Base-by-base conservation (phyloP, 2,888 invertebrate genomes). In the Tenthredo livida region DNA sequence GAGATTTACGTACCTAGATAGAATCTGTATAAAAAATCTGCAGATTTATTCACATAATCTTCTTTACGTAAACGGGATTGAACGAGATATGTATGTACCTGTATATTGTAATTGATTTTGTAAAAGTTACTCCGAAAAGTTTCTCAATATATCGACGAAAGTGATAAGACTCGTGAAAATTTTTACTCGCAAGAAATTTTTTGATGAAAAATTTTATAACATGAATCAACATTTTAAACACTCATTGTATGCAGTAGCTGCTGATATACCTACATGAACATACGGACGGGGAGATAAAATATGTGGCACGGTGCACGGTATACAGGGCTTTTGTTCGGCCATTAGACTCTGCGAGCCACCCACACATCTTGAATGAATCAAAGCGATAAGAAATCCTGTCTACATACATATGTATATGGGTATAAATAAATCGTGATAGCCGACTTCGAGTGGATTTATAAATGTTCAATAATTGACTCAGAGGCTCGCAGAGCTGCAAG, bases 321-420 rank as follows among this genome's bases (percentile, higher is more conserved):
- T 54, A 61, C 61, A 37, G 80, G 65, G 80, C 80, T 80, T 77
- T 65, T 65, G 80, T 61, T 61, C 58, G 61, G 80, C 80, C 80
- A 80, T 80, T 80, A 80, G 80, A 80, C 80, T 80, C 43, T 50
- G 61, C 58, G 80, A 37, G 67, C 67, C 67, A 33, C 83, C 67
- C 67, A 83, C 83, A 33, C 83, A 70, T 70, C 43, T 61, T 29
- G 83, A 83, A 65, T 47, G 67, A 67, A 83, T 83, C 61, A 61
- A 58, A 61, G 43, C 50, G 77, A 77, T 77, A 77, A 77, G 77
- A 33, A 54, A 54, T n/a, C 33, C 54, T 54, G 77, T 77, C 50
- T 29, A 4, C 54, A n/a, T 50, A 54, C 33, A 33, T 77, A 12
- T 67, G 10, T 25, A 54, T 54, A 17, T 61, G 61, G 21, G 25